Percentiles rank a stretch among this genome's conserved stretches.
Conservation (phyloP, 2,888 invertebrate genomes). For the Ctenicera cuprea region DNA sequence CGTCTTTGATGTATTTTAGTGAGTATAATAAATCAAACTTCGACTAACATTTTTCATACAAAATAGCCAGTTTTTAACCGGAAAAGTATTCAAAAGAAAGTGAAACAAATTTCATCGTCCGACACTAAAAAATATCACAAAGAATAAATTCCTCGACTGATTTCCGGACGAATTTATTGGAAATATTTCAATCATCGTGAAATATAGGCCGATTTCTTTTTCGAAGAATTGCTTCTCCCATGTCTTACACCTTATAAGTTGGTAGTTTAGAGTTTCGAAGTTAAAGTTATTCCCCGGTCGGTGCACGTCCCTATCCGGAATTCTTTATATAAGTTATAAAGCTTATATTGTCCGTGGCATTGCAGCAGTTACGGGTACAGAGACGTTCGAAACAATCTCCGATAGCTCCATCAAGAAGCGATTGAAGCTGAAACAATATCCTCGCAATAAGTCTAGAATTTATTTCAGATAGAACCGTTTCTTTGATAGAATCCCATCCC, state of each 20-base stretch:
- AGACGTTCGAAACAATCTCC: conserved; percentile 60
- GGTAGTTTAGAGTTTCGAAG: conserved; percentile 35
- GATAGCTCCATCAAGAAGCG: conserved; percentile 65
- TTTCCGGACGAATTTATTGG: conserved; percentile 51
- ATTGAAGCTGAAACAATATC: conserved; percentile 68
- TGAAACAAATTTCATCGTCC: conserved; percentile 46
- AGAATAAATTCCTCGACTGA: conserved; percentile 47
- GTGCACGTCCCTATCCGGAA: conserved; percentile 34
- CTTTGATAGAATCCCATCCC: conserved; percentile 65
- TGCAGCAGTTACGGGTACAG: conserved; percentile 58
- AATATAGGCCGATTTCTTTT: conserved; percentile 49
- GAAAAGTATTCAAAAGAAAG: conserved; percentile 41
- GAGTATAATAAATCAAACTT: conserved; percentile 35
- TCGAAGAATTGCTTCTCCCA: conserved; percentile 38
- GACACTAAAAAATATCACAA: conserved; percentile 49
- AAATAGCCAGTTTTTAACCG: conserved; percentile 38
- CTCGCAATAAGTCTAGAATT: conserved; percentile 66
- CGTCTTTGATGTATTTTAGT: conserved; percentile 1
- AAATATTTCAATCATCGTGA: conserved; percentile 53
- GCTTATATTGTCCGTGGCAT: conserved; percentile 62
- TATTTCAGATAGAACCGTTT: conserved; percentile 65
- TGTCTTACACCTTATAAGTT: conserved; percentile 44
- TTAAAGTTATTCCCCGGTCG: conserved; percentile 29
- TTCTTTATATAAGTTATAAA: conserved; percentile 61
- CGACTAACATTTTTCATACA: conserved; percentile 33